Base-by-base conservation (phyloP, 2,888 invertebrate species). In the Campoplex capitator region DNA sequence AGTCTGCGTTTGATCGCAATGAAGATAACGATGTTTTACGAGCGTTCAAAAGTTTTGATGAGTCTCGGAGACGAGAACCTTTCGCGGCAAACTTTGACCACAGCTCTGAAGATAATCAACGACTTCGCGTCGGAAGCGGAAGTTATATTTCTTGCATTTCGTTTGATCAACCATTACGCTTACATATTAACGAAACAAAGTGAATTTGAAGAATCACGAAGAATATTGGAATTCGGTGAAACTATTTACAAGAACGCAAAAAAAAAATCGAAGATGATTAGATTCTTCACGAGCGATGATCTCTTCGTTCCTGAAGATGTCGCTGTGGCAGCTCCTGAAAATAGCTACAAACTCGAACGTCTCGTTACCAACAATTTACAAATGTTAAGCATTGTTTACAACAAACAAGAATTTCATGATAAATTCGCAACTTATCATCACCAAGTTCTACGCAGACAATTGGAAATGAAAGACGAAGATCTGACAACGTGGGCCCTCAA, bases 331-430 rank as follows among this genome's bases (percentile, higher is more conserved):
- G 94, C 94, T 76, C 92, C 94, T 56, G 94, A 95, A 8, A 94
- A 94, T 87, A 95, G 95, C 2, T 94, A 94, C 75, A 96, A 96
- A 92, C 94, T 96, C 32, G 96, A 96, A 88, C 95, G 95, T 90
- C 93, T 96, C 3, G 95, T 96, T 54, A 95, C 96, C 0, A 96
- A 96, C 90, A 96, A 96, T 90, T 94, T 96, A 78, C 96, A 96
- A 90, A 96, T 96, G 96, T 95, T 96, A 90, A 95, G 95, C 4
- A 96, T 96, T 94, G 92, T 96, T 68, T 96, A 96, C 89, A 96
- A 96, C 81, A 96, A 96, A 91, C 91, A 95, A 71, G 95, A 95
- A 80, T 89, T 95, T 85, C 95, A 95, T 9, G 94, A 95, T 45
- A 95, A 95, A 87, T 96, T 96, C 89, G 95, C 95, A 8, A 90